Evolutionary conservation across 2,888 invertebrate species (phyloP).

Genomic region (Euproctis similis): DNA sequence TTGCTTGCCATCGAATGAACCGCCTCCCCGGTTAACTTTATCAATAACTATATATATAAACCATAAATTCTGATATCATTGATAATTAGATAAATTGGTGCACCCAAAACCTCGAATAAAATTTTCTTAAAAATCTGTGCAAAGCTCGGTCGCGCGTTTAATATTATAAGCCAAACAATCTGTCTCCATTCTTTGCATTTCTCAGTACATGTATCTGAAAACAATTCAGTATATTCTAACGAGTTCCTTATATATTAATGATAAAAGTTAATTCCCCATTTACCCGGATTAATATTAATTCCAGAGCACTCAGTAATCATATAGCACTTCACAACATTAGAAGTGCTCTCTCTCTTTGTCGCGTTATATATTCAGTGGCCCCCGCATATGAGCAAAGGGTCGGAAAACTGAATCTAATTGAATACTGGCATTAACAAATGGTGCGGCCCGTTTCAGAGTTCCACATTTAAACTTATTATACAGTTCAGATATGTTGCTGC

Average conservation of each 20-base stretch:
- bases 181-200: background rate
- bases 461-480: conserved; percentile 70
- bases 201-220: background rate
- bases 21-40: too few relatives aligned
- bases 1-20: too few relatives aligned
- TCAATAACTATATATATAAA: too few relatives aligned
- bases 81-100: too few relatives aligned
- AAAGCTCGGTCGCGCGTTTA: background rate
- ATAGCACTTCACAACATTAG: conserved; percentile 37
- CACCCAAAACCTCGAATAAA: conserved; percentile 1
- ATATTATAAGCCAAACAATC: background rate
- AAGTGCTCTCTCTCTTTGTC: conserved; percentile 44
- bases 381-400: conserved; percentile 62
- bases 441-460: conserved; percentile 65
- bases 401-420: conserved; percentile 68
- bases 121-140: background rate
- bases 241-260: conserved; percentile 15
- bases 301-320: conserved; percentile 34
- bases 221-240: conserved; percentile 9
- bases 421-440: conserved; percentile 74
- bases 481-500: conserved; percentile 58
- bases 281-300: conserved; percentile 29
- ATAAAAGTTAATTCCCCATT: conserved; percentile 20
- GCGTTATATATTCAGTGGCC: conserved; percentile 58
- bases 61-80: too few relatives aligned